Evolutionary conservation across 1,140 invertebrate species (phyloP).

Genomic region (Drosophila kurseongensis): DNA sequence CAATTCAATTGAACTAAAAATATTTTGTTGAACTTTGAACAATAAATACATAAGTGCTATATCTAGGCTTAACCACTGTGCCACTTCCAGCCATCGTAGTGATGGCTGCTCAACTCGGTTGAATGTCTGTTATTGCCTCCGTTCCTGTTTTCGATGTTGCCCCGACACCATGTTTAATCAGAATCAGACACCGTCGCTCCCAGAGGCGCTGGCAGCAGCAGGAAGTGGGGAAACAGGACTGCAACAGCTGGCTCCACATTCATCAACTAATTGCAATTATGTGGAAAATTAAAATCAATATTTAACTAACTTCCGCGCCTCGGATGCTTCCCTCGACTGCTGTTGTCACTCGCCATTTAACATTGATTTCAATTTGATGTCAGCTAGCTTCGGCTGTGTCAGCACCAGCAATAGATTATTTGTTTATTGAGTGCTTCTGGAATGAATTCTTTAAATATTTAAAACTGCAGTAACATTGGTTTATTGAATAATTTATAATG

Average conservation of each 20-base stretch:
- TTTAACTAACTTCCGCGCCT: constrained; percentile 51
- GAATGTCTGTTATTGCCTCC: constrained; percentile 37
- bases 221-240: constrained; percentile 38
- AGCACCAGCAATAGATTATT: constrained; percentile 12
- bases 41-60: background rate
- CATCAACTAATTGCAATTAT: constrained; percentile 78
- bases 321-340: constrained; percentile 2
- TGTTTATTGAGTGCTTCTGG: constrained; percentile 22
- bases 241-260: constrained; percentile 51
- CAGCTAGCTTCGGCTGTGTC: constrained; percentile 23
- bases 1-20: no score
- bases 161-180: constrained; percentile 52
- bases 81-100: background rate
- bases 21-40: no score
- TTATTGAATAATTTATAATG: constrained; percentile 3
- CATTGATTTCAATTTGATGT: constrained; percentile 57
- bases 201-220: constrained; percentile 2
- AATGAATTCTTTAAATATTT: constrained; percentile 23
- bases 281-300: constrained; percentile 76
- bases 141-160: constrained; percentile 44
- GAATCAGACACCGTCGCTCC: constrained; percentile 38
- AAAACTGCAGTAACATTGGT: background rate
- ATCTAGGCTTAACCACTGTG: constrained; percentile 11
- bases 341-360: constrained; percentile 55
- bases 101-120: constrained; percentile 15